Conservation (phyloP, 2,113 vertebrate species). For the Brachionichthys hirsutus region DNA sequence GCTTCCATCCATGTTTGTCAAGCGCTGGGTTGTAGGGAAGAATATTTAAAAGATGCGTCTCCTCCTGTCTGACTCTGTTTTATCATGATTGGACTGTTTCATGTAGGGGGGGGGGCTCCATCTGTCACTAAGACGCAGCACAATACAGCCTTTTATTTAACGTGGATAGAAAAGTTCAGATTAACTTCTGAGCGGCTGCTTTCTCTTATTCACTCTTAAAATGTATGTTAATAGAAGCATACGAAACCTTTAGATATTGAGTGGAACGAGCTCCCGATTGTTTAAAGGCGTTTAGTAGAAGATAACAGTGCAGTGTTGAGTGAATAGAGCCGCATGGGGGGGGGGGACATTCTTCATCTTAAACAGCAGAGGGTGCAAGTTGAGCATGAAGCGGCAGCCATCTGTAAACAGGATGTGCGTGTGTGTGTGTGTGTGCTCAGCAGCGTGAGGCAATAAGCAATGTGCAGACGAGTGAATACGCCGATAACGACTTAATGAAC, state of each 20-base stretch:
- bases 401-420: neutral
- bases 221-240: no score
- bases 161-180: slow-evolving; percentile 13
- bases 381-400: slow-evolving; percentile 11
- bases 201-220: no score
- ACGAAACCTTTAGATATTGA: no score
- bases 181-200: neutral
- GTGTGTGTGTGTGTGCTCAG: slow-evolving; percentile 1
- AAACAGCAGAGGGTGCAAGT: slow-evolving; percentile 60
- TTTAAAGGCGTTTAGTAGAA: neutral
- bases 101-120: slow-evolving; percentile 8
- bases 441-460: slow-evolving; percentile 2
- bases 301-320: neutral
- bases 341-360: neutral
- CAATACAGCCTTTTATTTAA: neutral
- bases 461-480: slow-evolving; percentile 1
- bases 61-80: neutral
- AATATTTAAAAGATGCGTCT: neutral
- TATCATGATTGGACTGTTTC: neutral
- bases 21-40: neutral
- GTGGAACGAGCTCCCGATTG: neutral
- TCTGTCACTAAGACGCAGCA: slow-evolving; percentile 29
- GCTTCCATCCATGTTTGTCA: neutral
- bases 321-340: accelerated
- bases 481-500: slow-evolving; percentile 16